Evolutionary conservation across 1,140 invertebrate genomes (phyloP), one percentile per base, ranked within the genome.

Genomic region (Thaumetopoea pityocampa): DNA sequence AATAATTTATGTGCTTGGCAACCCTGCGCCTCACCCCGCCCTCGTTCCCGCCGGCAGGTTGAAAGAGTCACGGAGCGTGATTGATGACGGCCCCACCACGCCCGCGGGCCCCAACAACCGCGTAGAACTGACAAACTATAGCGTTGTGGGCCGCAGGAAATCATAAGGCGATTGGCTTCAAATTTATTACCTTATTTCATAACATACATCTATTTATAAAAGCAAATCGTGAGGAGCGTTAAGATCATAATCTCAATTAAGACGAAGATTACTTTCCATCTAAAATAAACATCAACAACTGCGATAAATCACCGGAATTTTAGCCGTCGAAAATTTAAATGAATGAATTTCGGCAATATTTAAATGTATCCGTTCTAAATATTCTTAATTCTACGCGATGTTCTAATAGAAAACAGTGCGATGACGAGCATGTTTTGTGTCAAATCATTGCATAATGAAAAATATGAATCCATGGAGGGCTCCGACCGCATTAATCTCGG

Each of bases 51-150:
- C 57, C 81, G 73, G 79, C 81, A 82, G 83, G 78, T 85, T 85
- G 81, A 80, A 81, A 81, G 79, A 84, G 80, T 83, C 83, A 76
- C 62, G 68, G 40, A 45, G 71, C 33, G 71, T 85, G 83, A 85
- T 85, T 79, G 83, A 85, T 85, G 81, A 70, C 57, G 53, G 57
- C 43, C 37, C 48, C 37, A 43, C 46, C 40, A 61, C 73, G 52
- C 70, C 78, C 67, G 68, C 69, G 53, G 58, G 62, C 46, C 58
- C 55, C 63, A 64, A 69, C 64, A 68, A 69, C 54, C 50, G 58
- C 54, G 58, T 71, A 76, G 68, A 74, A 61, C 67, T 73, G 70
- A 77, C 72, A 69, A 73, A 72, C 67, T 74, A 68, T 63, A 53
- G 46, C 55, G 62, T 66, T 67, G 66, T 64, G 55, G 49, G 54